Percentiles rank a stretch among this genome's conserved stretches.
Conservation (phyloP, 2,888 invertebrate genomes). For the Dendrolimus pini region DNA sequence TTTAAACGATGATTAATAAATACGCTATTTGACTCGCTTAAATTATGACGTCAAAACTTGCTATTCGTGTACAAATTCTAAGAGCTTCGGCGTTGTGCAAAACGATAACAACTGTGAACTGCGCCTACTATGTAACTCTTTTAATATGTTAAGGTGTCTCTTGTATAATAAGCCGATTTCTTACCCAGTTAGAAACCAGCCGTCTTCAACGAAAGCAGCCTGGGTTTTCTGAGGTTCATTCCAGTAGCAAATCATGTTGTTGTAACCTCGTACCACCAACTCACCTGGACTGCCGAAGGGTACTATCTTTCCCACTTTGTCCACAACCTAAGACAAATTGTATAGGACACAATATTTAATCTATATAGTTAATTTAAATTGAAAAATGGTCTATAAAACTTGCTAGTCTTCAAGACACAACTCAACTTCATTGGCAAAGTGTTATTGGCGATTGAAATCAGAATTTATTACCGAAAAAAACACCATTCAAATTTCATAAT, state of each 20-base stretch:
- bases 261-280: constrained; percentile 84
- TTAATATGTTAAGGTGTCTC: neutral
- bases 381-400: neutral
- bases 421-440: too few species aligned
- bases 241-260: constrained; percentile 90
- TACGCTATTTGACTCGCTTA: too few species aligned
- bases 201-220: constrained; percentile 78
- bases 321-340: constrained; percentile 73
- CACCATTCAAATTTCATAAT: neutral
- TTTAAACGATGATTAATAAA: too few species aligned
- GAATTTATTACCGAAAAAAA: neutral
- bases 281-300: constrained; percentile 86
- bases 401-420: neutral
- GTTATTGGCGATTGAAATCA: neutral
- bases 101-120: too few species aligned
- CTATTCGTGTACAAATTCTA: too few species aligned
- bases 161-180: constrained; percentile 1
- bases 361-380: too few species aligned
- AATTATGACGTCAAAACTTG: too few species aligned
- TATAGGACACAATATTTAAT: too few species aligned
- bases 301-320: constrained; percentile 78
- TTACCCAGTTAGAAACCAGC: constrained; percentile 90
- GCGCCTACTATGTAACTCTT: too few species aligned
- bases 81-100: too few species aligned
- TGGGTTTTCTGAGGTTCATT: constrained; percentile 84